Percentiles rank a stretch among this genome's conserved stretches.
phyloP scores from a whole-genome alignment of 30 jellyfish, hydroid and myxozoan species.

The Turritopsis dohrnii region DNA sequence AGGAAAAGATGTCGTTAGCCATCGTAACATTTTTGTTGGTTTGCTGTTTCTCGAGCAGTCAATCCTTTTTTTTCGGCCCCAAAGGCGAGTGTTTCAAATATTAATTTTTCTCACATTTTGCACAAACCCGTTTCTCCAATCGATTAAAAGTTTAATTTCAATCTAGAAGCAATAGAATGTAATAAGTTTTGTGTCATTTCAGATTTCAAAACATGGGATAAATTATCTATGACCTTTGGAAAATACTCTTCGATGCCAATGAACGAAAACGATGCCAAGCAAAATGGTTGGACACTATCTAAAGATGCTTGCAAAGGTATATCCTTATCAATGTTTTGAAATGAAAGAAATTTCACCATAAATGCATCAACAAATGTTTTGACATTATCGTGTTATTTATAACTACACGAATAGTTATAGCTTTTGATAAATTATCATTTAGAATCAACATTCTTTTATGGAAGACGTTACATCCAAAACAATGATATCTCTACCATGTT shows the following conservation, averaged over 20 bases:
- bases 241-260: conserved; percentile 29
- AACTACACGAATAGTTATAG: neutral
- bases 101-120: neutral
- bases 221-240: conserved; percentile 19
- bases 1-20: neutral
- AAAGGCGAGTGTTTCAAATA: neutral
- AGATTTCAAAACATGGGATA: neutral
- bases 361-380: neutral
- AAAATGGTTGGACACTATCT: conserved; percentile 33
- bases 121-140: no score
- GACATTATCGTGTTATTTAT: neutral
- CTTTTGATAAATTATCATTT: neutral
- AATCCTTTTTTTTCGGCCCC: neutral
- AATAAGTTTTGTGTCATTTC: neutral
- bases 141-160: neutral
- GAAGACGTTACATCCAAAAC: conserved; percentile 40
- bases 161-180: neutral
- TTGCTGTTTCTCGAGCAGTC: neutral
- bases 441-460: conserved; percentile 34
- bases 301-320: conserved; percentile 39
- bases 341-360: neutral
- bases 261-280: conserved; percentile 39
- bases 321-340: neutral
- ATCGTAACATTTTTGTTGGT: neutral
- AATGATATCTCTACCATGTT: conserved; percentile 32